Evolutionary conservation across 2,113 vertebrate genomes (phyloP).

Genomic region (Galemys pyrenaicus): DNA sequence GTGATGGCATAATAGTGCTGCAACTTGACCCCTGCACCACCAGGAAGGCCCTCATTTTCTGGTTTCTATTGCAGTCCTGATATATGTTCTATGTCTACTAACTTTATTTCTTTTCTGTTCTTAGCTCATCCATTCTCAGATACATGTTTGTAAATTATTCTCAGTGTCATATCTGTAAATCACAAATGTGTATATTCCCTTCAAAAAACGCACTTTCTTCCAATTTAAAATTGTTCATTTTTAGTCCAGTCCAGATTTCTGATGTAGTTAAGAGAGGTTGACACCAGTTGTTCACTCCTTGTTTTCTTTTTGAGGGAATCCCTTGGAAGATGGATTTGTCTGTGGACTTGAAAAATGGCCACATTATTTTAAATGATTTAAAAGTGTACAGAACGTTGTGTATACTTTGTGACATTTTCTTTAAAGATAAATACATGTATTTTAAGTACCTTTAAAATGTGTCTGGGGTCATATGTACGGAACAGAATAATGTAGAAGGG

Average conservation of each 20-base stretch:
- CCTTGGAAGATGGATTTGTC: background rate
- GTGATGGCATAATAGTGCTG: too few relatives aligned
- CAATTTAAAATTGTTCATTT: background rate
- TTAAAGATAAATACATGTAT: background rate
- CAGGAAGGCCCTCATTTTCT: background rate
- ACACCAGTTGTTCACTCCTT: background rate
- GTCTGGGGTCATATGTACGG: background rate
- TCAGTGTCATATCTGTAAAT: background rate
- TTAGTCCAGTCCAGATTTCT: background rate
- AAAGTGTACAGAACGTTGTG: background rate
- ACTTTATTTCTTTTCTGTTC: background rate
- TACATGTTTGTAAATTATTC: background rate
- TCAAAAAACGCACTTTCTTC: background rate
- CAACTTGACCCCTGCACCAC: too few relatives aligned
- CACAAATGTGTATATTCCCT: background rate
- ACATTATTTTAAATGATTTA: constrained; percentile 27
- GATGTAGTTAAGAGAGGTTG: background rate
- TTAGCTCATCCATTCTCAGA: background rate
- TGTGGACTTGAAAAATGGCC: background rate
- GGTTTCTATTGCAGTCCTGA: background rate
- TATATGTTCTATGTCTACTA: background rate
- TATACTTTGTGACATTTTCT: background rate
- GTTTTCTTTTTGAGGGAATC: background rate
- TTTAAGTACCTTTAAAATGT: background rate
- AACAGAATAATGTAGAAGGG: background rate